A percentile compares a stretch with the other conserved stretches of the same genome.
Conservation (phyloP, 2,113 vertebrate genomes). For the Mustelus asterias region DNA sequence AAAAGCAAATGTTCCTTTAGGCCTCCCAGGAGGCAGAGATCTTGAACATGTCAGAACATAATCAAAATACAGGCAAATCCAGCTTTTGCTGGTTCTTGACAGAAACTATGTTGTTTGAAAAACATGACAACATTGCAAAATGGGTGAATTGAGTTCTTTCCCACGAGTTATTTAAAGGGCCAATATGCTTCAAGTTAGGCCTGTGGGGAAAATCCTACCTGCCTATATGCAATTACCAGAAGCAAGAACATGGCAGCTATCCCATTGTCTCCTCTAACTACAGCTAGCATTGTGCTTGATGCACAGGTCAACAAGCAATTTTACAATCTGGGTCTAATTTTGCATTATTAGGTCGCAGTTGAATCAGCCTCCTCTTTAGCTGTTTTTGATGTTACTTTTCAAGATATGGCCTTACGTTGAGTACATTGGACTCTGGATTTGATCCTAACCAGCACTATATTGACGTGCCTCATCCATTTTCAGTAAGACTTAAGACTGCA, state of each 20-base stretch:
- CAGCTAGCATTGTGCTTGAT: not conserved
- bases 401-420: not conserved
- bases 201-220: not conserved
- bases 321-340: not conserved
- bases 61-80: not conserved
- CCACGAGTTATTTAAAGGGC: not conserved
- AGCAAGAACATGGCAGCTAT: not conserved
- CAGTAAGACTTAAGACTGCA: not conserved
- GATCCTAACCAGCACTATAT: not conserved
- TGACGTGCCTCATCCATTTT: not conserved
- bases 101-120: not conserved
- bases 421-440: not conserved
- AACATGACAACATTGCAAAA: not conserved
- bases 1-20: not conserved
- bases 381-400: constrained; percentile 1
- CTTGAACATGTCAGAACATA: constrained; percentile 9
- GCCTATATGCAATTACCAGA: not conserved
- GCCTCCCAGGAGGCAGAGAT: not conserved
- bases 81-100: not conserved
- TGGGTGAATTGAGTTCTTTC: not conserved
- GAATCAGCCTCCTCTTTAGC: not conserved
- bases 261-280: not conserved
- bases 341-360: not conserved
- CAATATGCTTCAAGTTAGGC: not conserved
- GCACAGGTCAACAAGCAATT: not conserved